Percentiles rank a stretch among this genome's conserved stretches.
phyloP scores from a whole-genome alignment of 2,888 invertebrate species.

The Agrochola lychnidis region DNA sequence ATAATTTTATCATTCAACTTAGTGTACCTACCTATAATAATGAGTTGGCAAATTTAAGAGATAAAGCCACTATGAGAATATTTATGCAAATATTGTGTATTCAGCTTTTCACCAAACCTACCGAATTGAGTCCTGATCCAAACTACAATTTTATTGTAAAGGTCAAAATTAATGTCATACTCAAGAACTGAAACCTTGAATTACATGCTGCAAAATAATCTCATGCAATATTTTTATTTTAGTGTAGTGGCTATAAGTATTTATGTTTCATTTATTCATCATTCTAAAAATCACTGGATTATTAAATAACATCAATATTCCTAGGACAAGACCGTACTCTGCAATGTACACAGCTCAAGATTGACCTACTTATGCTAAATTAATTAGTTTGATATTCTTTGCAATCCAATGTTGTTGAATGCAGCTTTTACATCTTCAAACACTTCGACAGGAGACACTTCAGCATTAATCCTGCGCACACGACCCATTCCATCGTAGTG shows the following conservation, averaged over 20 bases:
- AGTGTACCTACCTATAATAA: constrained; percentile 9
- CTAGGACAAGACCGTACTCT: constrained; percentile 49
- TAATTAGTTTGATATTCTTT: constrained; percentile 76
- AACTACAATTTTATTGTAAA: constrained; percentile 12
- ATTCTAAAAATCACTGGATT: constrained; percentile 36
- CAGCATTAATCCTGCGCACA: constrained; percentile 94
- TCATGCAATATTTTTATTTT: constrained; percentile 5
- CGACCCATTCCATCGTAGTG: constrained; percentile 93
- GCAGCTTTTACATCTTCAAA: constrained; percentile 90
- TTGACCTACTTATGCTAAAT: constrained; percentile 62
- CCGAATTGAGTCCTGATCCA: not conserved
- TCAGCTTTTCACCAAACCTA: not conserved
- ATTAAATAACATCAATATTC: constrained; percentile 45
- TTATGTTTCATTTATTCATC: constrained; percentile 9
- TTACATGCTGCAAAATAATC: not conserved
- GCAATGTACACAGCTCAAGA: constrained; percentile 57
- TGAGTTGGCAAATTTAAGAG: constrained; percentile 36
- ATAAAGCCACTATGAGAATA: constrained; percentile 4
- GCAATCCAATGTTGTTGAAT: constrained; percentile 83
- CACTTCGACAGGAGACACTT: constrained; percentile 92
- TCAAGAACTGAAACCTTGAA: not conserved
- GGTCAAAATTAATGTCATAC: constrained; percentile 28
- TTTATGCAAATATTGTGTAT: constrained; percentile 11
- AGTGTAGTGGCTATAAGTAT: not conserved
- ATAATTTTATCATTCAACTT: constrained; percentile 24